These are phyloP conservation scores for Dromococcyx pavoninus DNA, from an alignment of 2,797 vertebrate species.

Conservation along the genomic window DNA sequence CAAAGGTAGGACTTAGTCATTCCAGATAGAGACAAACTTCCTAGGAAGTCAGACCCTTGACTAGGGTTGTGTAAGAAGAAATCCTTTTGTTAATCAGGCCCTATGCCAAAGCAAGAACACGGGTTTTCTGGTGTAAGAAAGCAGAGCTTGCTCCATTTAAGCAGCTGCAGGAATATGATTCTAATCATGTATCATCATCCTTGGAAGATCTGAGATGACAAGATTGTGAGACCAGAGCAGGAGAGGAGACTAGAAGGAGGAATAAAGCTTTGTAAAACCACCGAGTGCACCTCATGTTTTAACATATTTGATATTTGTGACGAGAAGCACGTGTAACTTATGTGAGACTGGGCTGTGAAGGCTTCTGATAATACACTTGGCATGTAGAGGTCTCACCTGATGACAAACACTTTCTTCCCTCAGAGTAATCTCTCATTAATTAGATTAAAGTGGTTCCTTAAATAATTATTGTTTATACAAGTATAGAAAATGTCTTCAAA, in stretches of 20 bases:
- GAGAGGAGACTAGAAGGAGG: not conserved
- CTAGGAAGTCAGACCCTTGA: not conserved
- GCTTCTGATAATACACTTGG: not conserved
- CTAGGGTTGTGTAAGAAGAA: not conserved
- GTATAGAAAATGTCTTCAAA: not conserved
- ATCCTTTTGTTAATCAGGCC: not conserved
- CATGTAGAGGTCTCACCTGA: not conserved
- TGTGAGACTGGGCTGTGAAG: not conserved
- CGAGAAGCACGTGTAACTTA: not conserved
- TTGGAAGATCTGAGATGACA: not conserved
- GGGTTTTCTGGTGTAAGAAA: not conserved
- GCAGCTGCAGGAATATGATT: not conserved
- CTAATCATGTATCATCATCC: not conserved
- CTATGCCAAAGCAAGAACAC: not conserved
- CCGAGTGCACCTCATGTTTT: not conserved
- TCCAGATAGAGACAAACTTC: not conserved
- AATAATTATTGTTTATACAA: not conserved
- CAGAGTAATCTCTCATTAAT: not conserved
- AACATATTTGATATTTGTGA: not conserved
- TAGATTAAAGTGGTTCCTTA: no score
- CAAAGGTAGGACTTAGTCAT: not conserved
- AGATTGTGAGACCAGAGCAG: not conserved
- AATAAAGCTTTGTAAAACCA: not conserved
- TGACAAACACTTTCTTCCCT: not conserved
- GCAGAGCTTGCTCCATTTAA: not conserved